Base-by-base conservation (phyloP, 2,797 vertebrate species). In the Gadopsis marmoratus region DNA sequence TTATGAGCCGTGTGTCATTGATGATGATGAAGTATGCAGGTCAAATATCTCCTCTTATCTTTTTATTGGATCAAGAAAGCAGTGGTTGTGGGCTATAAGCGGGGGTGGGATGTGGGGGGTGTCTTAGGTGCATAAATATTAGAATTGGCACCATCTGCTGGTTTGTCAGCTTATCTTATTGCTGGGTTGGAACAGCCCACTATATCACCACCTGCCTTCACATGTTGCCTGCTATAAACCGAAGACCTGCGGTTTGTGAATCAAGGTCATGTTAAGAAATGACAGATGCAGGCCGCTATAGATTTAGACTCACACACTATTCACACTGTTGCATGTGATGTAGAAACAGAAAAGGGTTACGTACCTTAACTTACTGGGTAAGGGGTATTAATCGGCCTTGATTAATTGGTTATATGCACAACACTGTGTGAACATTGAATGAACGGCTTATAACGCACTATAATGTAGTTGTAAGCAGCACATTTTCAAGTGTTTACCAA, bases 91-190 rank as follows among this genome's bases (percentile, higher is more conserved):
- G 41, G 65, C 26, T 69, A 51, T 64, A 19, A 53, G 33, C 23
- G 41, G 3, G 7, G 54, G 11, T 12, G 23, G 7, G 9, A 0
- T n/a, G 17, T 7, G 19, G 7, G 59, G 21, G 6, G 62, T 54
- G 13, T 71, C 63, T 69, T 29, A 23, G 1, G 1, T 79, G 60
- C 43, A 79, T 68, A 86, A 75, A 81, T 88, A 87, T 91, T 83
- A 78, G 64, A 78, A 79, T 72, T 85, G 83, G 90, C 85, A 88
- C 91, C 90, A 90, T 88, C 87, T 92, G 88, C 88, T 93, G 90
- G 86, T 76, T 76, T 81, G 69, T 74, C 56, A 74, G 51, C 80
- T 85, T 76, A 54, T 79, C 71, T 64, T 55, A 64, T 80, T 75
- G 79, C 41, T 3, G 29, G 23, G 45, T 21, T 23, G 31, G 66